phyloP scores from a whole-genome alignment of 2,888 invertebrate genomes.

The Cremastinae sp. region DNA sequence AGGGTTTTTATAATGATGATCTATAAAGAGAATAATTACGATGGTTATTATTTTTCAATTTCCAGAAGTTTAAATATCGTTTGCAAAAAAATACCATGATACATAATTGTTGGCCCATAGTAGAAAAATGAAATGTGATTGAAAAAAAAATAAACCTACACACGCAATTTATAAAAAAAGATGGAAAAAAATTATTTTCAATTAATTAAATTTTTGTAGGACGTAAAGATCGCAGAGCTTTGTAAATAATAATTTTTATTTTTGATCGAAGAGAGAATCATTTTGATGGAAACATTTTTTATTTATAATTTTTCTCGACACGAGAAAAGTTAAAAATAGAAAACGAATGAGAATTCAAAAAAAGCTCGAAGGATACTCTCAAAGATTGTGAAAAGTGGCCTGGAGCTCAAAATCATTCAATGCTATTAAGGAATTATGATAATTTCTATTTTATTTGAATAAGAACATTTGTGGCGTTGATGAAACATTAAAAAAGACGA shows the following conservation, averaged over 20 bases:
- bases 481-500: constrained; percentile 13
- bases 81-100: not conserved
- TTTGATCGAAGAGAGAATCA: constrained; percentile 54
- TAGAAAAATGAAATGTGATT: constrained; percentile 17
- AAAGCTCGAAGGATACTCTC: not conserved
- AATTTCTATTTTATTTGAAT: no score
- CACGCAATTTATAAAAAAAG: constrained; percentile 16
- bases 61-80: not conserved
- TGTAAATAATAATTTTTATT: constrained; percentile 68
- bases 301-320: constrained; percentile 20
- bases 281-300: constrained; percentile 52
- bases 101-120: constrained; percentile 1
- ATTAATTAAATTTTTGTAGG: constrained; percentile 60
- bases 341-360: constrained; percentile 25
- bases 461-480: not conserved
- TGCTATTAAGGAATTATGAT: no score
- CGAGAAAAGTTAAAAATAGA: constrained; percentile 31
- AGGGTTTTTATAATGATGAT: constrained; percentile 75
- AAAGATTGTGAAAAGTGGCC: no score
- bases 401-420: no score
- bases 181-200: constrained; percentile 12
- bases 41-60: not conserved
- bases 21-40: constrained; percentile 60
- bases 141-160: not conserved
- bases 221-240: constrained; percentile 69